Conservation (phyloP, 2,113 vertebrate genomes). For the Oncorhynchus kisutch region DNA sequence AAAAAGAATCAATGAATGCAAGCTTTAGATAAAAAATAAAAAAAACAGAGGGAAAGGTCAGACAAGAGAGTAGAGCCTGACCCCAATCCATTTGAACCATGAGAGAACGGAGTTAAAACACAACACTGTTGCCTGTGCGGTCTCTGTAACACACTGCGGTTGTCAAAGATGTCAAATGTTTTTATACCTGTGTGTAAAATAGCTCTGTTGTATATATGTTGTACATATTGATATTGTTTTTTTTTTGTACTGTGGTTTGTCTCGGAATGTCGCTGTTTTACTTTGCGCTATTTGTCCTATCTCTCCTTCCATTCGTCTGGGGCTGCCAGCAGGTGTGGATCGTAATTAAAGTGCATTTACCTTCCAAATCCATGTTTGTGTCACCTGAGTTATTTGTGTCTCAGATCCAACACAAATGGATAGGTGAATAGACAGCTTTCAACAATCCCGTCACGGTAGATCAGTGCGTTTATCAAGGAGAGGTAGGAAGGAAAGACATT, state of each 20-base stretch:
- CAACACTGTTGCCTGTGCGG: slow-evolving; percentile 62
- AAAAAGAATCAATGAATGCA: neutral
- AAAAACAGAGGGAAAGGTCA: neutral
- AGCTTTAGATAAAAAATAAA: neutral
- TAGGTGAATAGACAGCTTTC: too few species aligned
- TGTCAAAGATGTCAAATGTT: slow-evolving; percentile 73
- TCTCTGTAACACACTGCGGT: slow-evolving; percentile 64
- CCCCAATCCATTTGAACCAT: slow-evolving; percentile 35
- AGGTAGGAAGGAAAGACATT: too few species aligned
- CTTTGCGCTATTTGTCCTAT: slow-evolving; percentile 54
- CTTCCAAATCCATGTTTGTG: slow-evolving; percentile 17
- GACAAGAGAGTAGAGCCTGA: slow-evolving; percentile 22
- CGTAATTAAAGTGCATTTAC: slow-evolving; percentile 78
- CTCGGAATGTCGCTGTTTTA: slow-evolving; percentile 60
- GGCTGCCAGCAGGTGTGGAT: slow-evolving; percentile 59
- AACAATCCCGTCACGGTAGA: too few species aligned
- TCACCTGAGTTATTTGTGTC: neutral
- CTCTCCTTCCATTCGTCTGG: slow-evolving; percentile 50
- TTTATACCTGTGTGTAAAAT: slow-evolving; percentile 71
- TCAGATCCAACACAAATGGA: neutral
- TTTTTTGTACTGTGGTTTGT: slow-evolving; percentile 71
- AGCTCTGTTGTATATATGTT: slow-evolving; percentile 73
- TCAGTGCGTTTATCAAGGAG: too few species aligned
- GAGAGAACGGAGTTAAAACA: slow-evolving; percentile 32
- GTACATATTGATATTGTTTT: slow-evolving; percentile 70